Conservation (phyloP, 2,113 vertebrate species). For the Nyctereutes procyonoides region DNA sequence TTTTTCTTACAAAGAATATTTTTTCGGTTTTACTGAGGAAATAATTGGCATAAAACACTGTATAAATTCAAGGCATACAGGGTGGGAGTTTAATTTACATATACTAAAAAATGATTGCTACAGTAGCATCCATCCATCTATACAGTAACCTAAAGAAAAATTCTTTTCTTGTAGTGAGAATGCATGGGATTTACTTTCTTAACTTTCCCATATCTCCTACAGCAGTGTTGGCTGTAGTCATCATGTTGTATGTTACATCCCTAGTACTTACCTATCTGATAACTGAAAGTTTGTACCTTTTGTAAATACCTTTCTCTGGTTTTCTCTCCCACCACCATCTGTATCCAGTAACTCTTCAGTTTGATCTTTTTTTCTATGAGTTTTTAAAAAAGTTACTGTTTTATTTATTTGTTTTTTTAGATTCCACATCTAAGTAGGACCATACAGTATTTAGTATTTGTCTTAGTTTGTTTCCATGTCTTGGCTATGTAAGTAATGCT, state of each 20-base stretch:
- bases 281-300: neutral
- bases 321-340: rapidly evolving
- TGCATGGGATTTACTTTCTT: neutral
- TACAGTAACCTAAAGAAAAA: neutral
- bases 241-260: neutral
- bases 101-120: neutral
- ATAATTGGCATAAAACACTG: neutral
- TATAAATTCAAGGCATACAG: neutral
- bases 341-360: neutral
- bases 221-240: neutral
- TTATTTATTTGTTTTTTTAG: neutral
- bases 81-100: neutral
- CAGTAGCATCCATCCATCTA: neutral
- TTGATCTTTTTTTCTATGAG: neutral
- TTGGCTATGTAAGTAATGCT: neutral
- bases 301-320: neutral
- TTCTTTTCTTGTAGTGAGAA: neutral
- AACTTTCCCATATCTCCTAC: neutral
- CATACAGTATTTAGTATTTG: neutral
- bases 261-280: neutral
- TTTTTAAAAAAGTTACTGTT: neutral
- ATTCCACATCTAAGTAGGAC: neutral
- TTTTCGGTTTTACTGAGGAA: neutral
- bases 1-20: neutral
- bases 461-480: neutral